phyloP scores from a whole-genome alignment of 2,888 invertebrate species.

The Cryptosula pallasiana region DNA sequence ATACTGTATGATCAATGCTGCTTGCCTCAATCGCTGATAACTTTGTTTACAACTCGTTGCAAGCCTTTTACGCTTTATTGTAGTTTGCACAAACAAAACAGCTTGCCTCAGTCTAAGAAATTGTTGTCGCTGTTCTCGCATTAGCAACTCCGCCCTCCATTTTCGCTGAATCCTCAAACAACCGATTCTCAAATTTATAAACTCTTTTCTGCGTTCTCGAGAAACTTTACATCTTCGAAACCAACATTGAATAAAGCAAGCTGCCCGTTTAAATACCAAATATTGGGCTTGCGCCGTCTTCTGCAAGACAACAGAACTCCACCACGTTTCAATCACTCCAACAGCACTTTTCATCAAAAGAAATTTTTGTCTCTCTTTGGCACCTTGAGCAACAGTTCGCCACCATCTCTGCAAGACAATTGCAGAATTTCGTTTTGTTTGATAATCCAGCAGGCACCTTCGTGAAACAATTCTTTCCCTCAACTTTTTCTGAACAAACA shows the following conservation, averaged over 20 bases:
- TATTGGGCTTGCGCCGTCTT: neutral
- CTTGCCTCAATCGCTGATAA: neutral
- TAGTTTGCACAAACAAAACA: neutral
- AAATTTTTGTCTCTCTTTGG: neutral
- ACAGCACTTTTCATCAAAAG: neutral
- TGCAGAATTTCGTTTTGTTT: slow-evolving; percentile 7
- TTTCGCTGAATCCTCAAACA: neutral
- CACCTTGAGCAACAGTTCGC: neutral
- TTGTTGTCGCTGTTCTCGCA: neutral
- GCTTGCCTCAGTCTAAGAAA: neutral
- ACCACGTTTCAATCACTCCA: neutral
- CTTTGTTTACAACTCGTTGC: neutral
- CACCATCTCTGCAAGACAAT: neutral
- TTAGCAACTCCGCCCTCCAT: neutral
- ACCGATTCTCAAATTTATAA: neutral
- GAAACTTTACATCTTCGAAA: neutral
- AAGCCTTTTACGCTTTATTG: neutral
- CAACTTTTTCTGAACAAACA: too few relatives aligned
- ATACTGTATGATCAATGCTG: neutral
- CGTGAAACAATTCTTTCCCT: too few relatives aligned
- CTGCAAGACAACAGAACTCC: neutral
- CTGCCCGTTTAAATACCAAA: too few relatives aligned
- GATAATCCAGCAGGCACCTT: too few relatives aligned
- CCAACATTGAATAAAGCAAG: neutral
- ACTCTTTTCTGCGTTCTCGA: neutral